phyloP scores from a whole-genome alignment of 2,113 vertebrate genomes.

The Opisthocomus hoazin region DNA sequence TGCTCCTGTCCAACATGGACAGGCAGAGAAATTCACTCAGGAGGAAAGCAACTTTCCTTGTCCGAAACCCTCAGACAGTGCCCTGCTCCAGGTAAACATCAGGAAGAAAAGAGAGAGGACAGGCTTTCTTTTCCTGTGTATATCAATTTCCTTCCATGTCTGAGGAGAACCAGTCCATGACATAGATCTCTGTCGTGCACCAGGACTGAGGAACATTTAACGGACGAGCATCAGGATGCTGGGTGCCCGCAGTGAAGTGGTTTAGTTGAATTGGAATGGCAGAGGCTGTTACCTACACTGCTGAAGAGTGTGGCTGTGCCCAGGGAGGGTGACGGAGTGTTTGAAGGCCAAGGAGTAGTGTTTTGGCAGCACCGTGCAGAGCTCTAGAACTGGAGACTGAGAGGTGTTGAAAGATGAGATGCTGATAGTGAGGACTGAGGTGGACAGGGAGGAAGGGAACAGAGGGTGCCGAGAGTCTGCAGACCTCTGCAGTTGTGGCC shows the following conservation, averaged over 20 bases:
- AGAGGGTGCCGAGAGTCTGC: not conserved
- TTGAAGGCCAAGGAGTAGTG: not conserved
- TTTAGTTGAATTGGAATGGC: not conserved
- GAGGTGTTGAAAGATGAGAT: not conserved
- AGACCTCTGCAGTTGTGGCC: not conserved
- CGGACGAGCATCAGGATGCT: not conserved
- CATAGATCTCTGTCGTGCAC: not conserved
- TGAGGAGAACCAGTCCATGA: not conserved
- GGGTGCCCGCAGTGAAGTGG: not conserved
- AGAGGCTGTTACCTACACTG: not conserved
- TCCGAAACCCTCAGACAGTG: not conserved
- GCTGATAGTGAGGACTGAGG: not conserved
- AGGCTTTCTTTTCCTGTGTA: not conserved
- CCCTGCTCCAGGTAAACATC: not conserved
- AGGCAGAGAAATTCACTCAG: not conserved
- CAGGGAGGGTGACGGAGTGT: fast-evolving
- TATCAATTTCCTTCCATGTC: not conserved
- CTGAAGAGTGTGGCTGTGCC: not conserved
- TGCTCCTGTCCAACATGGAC: not conserved
- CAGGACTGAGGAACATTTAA: not conserved
- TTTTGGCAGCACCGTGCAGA: not conserved
- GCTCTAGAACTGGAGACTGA: not conserved
- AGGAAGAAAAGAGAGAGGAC: not conserved
- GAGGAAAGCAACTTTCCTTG: not conserved
- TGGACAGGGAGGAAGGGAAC: not conserved